Percentiles rank a stretch among this genome's conserved stretches.
Evolutionary conservation across 2,113 vertebrate species (phyloP).

Genomic region (Prochilodus magdalenae): DNA sequence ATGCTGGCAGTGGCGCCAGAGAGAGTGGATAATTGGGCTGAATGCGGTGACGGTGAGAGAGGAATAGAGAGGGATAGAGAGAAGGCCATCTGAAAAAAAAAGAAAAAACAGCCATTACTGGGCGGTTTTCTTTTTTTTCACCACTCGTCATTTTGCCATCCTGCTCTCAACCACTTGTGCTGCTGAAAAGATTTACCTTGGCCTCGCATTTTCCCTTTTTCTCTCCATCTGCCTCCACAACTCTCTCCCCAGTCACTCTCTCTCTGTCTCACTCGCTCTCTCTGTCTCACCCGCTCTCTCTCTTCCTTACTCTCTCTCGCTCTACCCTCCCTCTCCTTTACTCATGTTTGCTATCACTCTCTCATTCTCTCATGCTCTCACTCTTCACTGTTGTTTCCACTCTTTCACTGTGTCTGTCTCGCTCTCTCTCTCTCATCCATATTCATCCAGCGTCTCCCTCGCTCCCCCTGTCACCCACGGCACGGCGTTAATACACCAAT

Average conservation of each 20-base stretch:
- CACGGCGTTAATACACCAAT: constrained; percentile 82
- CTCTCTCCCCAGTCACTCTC: constrained; percentile 45
- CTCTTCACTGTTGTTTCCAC: constrained; percentile 1
- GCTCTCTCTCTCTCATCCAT: constrained; percentile 74
- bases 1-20: constrained; percentile 78
- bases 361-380: constrained; percentile 58
- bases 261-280: constrained; percentile 62
- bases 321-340: constrained; percentile 55
- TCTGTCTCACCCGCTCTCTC: constrained; percentile 49
- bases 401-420: constrained; percentile 45
- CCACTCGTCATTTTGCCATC: constrained; percentile 76
- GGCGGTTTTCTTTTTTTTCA: constrained; percentile 65
- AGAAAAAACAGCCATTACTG: constrained; percentile 72
- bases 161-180: constrained; percentile 80
- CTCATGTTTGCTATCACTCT: constrained; percentile 74
- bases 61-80: constrained; percentile 73
- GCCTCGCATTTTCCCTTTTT: constrained; percentile 64
- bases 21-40: constrained; percentile 84
- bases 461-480: constrained; percentile 78
- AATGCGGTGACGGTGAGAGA: constrained; percentile 78
- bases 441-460: constrained; percentile 71
- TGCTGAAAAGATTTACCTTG: constrained; percentile 83
- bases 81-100: constrained; percentile 69
- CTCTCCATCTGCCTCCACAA: constrained; percentile 27
- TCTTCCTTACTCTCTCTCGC: constrained; percentile 53